These are phyloP conservation scores for Australoheros facetus DNA, from an alignment of 2,797 vertebrate genomes.

Conservation along the genomic window DNA sequence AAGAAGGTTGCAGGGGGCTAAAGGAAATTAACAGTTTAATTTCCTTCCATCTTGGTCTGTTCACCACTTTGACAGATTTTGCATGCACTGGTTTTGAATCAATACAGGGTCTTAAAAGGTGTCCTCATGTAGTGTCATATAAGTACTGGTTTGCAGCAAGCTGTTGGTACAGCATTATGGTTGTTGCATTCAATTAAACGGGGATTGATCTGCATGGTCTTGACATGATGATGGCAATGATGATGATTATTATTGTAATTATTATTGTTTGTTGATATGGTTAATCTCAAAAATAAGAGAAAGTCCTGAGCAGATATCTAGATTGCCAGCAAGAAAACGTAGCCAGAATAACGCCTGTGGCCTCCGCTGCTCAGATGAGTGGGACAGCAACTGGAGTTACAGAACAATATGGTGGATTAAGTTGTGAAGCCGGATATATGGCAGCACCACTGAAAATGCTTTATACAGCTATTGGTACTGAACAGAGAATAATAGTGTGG, in stretches of 20 bases:
- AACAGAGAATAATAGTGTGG: not conserved
- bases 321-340: not conserved
- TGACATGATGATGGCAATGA: accelerated
- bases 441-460: not conserved
- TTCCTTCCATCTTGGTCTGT: not conserved
- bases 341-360: not conserved
- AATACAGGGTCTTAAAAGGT: accelerated
- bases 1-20: conserved; percentile 18
- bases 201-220: not conserved
- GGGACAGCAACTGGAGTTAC: not conserved
- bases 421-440: not conserved
- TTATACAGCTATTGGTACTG: not conserved
- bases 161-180: not conserved
- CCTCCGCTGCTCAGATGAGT: not conserved
- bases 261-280: not conserved
- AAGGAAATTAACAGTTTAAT: conserved; percentile 10
- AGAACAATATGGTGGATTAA: not conserved
- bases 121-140: not conserved
- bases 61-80: not conserved
- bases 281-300: not conserved
- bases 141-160: not conserved
- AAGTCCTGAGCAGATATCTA: not conserved
- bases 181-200: too few relatives aligned
- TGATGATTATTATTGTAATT: too few relatives aligned
- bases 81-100: not conserved